Conservation (phyloP, 2,888 invertebrate species). For the Pachycephus smyrnensis region DNA sequence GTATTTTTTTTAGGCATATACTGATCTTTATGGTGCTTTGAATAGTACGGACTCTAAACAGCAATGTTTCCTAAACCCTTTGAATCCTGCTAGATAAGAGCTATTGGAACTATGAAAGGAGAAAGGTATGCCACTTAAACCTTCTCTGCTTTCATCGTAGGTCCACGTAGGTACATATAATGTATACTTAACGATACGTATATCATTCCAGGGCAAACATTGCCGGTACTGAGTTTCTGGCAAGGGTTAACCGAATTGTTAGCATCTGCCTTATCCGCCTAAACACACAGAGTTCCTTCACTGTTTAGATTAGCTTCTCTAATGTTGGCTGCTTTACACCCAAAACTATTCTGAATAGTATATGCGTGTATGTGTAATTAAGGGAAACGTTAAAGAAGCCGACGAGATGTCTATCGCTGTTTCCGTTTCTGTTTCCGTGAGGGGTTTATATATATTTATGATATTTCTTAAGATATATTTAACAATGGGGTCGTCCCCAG, state of each 20-base stretch:
- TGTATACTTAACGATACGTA: constrained; percentile 3
- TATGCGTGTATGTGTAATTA: neutral
- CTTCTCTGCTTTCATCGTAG: neutral
- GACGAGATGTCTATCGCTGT: no score
- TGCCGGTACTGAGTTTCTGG: neutral
- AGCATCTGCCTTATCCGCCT: constrained; percentile 1
- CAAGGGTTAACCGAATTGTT: constrained; percentile 5
- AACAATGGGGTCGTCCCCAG: neutral
- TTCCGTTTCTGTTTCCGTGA: neutral
- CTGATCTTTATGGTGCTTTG: neutral
- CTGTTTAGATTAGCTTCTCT: neutral
- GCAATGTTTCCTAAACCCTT: neutral
- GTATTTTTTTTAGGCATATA: neutral
- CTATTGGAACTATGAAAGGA: neutral
- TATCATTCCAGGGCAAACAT: constrained; percentile 1
- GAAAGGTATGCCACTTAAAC: neutral
- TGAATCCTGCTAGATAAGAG: neutral
- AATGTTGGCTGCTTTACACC: neutral
- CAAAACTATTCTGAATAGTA: neutral
- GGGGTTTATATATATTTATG: neutral
- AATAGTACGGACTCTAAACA: neutral
- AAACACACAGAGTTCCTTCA: neutral
- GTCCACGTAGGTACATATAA: neutral
- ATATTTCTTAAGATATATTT: neutral
- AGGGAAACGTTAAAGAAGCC: neutral